phyloP scores from a whole-genome alignment of 2,113 vertebrate species.

The Butorides virescens region DNA sequence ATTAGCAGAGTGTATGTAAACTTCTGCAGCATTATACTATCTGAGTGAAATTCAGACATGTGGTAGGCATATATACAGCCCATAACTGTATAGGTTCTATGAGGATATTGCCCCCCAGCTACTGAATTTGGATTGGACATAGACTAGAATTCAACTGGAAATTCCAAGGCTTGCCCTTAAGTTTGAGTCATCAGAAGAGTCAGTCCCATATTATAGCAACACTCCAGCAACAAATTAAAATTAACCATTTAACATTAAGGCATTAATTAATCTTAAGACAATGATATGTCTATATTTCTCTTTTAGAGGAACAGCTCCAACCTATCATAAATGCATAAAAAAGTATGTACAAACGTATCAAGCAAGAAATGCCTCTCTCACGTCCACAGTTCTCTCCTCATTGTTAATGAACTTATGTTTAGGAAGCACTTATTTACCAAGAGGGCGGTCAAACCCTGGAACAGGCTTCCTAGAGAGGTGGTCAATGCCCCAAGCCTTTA shows the following conservation, averaged over 20 bases:
- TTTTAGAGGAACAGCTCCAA: neutral
- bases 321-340: neutral
- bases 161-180: neutral
- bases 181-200: neutral
- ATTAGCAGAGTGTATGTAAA: neutral
- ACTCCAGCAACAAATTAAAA: neutral
- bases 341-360: neutral
- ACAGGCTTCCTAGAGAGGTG: neutral
- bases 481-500: neutral
- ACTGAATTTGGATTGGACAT: neutral
- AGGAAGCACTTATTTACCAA: neutral
- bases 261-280: neutral
- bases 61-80: neutral
- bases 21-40: neutral
- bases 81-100: neutral
- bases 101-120: neutral
- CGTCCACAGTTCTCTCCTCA: neutral
- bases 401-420: neutral
- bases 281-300: neutral
- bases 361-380: neutral
- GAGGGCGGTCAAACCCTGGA: neutral
- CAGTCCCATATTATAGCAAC: neutral
- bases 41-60: neutral
- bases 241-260: neutral
- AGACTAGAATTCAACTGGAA: neutral